Conservation (phyloP, 2,888 invertebrate species). For the Cephus nigrinus region DNA sequence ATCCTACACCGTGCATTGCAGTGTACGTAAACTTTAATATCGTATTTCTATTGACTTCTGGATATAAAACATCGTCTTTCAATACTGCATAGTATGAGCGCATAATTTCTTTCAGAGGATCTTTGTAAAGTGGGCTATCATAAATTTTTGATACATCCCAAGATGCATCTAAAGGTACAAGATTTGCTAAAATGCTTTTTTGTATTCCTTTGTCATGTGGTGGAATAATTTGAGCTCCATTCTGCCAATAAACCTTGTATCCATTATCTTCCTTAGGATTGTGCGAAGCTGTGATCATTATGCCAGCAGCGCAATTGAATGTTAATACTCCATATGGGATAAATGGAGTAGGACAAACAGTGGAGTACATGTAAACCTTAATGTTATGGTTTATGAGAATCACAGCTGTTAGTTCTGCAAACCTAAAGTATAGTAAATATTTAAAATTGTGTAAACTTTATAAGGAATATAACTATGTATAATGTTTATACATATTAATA, state of each 20-base stretch:
- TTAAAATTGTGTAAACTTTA: too few species aligned
- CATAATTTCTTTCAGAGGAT: conserved; percentile 79
- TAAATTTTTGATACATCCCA: conserved; percentile 80
- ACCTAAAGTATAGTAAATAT: conserved; percentile 69
- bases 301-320: conserved; percentile 82
- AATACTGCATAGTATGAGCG: conserved; percentile 76
- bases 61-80: conserved; percentile 68
- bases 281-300: conserved; percentile 96
- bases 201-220: conserved; percentile 93
- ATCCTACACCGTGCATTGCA: conserved; percentile 98
- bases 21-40: conserved; percentile 85
- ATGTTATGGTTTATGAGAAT: conserved; percentile 83
- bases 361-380: conserved; percentile 83
- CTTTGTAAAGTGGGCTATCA: conserved; percentile 70
- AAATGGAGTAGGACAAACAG: conserved; percentile 91
- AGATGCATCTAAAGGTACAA: conserved; percentile 80
- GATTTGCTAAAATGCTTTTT: conserved; percentile 78
- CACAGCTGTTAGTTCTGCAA: conserved; percentile 87
- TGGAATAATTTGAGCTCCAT: conserved; percentile 94
- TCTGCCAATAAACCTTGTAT: conserved; percentile 97
- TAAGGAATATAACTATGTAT: not conserved
- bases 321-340: conserved; percentile 86
- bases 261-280: conserved; percentile 97
- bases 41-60: conserved; percentile 70
- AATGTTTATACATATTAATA: not conserved